A percentile compares a stretch with the other conserved stretches of the same genome.
Conservation (phyloP, 2,797 vertebrate species). For the Typhlichthys eigenmanni region DNA sequence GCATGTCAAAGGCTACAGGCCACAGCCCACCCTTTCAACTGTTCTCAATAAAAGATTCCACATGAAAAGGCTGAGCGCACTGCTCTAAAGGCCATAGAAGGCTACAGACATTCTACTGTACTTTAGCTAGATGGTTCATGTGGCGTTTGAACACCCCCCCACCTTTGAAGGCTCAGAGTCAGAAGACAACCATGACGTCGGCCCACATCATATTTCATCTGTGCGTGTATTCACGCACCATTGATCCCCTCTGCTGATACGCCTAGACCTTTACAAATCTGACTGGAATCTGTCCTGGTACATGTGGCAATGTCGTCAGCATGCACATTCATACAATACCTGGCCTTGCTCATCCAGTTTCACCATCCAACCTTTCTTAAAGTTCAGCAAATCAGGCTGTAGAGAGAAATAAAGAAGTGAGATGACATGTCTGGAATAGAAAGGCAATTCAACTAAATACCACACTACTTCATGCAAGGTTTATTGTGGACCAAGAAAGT, state of each 20-base stretch:
- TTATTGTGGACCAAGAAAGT: neutral
- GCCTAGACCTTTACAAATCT: too few relatives aligned
- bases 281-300: too few relatives aligned
- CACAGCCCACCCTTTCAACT: constrained; percentile 46
- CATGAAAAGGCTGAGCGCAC: constrained; percentile 54
- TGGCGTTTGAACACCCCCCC: constrained; percentile 27
- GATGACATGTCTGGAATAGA: neutral
- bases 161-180: constrained; percentile 28
- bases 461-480: constrained; percentile 25
- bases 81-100: constrained; percentile 49
- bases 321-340: constrained; percentile 46
- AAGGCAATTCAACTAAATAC: neutral
- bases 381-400: constrained; percentile 83
- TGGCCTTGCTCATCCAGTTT: constrained; percentile 81
- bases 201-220: neutral
- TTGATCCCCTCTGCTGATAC: too few relatives aligned
- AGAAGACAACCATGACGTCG: too few relatives aligned
- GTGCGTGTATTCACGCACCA: too few relatives aligned
- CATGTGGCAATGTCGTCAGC: too few relatives aligned
- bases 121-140: constrained; percentile 28
- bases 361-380: constrained; percentile 88
- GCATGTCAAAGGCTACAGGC: constrained; percentile 24
- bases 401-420: constrained; percentile 17
- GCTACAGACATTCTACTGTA: constrained; percentile 10
- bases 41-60: constrained; percentile 40